These are phyloP conservation scores for Pediacus dermestoides DNA, from an alignment of 2,888 invertebrate species.

Conservation along the genomic window DNA sequence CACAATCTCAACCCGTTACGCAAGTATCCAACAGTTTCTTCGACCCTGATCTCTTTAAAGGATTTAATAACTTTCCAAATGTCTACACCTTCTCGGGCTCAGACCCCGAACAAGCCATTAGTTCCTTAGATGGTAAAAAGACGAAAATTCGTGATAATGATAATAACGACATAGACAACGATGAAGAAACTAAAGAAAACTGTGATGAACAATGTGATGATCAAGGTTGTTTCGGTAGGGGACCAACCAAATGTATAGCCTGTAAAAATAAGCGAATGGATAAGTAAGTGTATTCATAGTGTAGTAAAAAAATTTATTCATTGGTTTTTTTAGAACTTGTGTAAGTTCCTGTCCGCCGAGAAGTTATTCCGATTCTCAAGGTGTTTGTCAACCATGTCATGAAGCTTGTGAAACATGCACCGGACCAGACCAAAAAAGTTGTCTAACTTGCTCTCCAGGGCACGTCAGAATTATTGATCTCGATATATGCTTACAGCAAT, in stretches of 20 bases:
- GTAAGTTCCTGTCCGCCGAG: slow-evolving; percentile 81
- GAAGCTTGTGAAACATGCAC: slow-evolving; percentile 87
- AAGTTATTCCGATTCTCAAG: slow-evolving; percentile 77
- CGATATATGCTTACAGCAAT: slow-evolving; percentile 81
- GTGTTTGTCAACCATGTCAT: slow-evolving; percentile 82
- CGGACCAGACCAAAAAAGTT: slow-evolving; percentile 82
- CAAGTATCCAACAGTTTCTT: slow-evolving; percentile 60
- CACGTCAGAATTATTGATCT: slow-evolving; percentile 80
- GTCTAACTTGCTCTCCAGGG: slow-evolving; percentile 78
- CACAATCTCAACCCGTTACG: slow-evolving; percentile 59
- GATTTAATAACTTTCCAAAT: slow-evolving; percentile 75
- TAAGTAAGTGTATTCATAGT: slow-evolving; percentile 57
- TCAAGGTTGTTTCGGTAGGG: slow-evolving; percentile 82
- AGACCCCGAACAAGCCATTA: slow-evolving; percentile 71
- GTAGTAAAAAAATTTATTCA: background rate
- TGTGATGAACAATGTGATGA: slow-evolving; percentile 83
- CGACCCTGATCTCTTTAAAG: slow-evolving; percentile 64
- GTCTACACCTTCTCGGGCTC: slow-evolving; percentile 76
- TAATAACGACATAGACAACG: slow-evolving; percentile 38
- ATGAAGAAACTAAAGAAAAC: slow-evolving; percentile 51
- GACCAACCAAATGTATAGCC: slow-evolving; percentile 78
- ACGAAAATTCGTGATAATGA: slow-evolving; percentile 52
- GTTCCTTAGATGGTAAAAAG: slow-evolving; percentile 67
- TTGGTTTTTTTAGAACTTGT: slow-evolving; percentile 62
- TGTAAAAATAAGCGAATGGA: slow-evolving; percentile 79